Evolutionary conservation across 2,797 vertebrate species (phyloP), one percentile per base, ranked within the genome.

Genomic region (Psittacula echo): DNA sequence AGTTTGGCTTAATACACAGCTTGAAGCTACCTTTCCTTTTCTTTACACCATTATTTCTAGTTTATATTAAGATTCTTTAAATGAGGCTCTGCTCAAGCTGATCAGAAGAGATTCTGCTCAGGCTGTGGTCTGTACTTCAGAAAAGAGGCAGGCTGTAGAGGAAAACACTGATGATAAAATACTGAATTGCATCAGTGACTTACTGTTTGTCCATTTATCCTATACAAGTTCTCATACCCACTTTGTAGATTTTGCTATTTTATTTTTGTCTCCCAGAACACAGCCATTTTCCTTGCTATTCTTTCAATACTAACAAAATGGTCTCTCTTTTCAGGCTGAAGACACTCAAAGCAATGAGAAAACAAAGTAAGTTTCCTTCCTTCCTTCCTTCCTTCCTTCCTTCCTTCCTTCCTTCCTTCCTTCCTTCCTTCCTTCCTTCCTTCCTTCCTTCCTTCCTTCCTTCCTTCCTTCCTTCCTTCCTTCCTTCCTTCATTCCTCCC

Each of bases 11-110:
- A 74, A 91, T 85, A 60, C 27, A 66, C 80, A 89, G 54, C n/a
- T 84, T 94, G 83, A 64, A 90, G 18, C 7, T 87, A 37, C 34
- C 20, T 76, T 82, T 86, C 22, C 30, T 87, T 80, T 87, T 68
- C 66, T 91, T 95, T 30, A 68, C 13, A 42, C 11, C 5, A 56
- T 91, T 80, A 62, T 90, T 74, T 66, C 23, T 84, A 84, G 67
- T 84, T 94, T 89, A 51, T 78, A n/a, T 88, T 72, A 88, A 68
- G 15, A 53, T 54, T 72, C 17, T 95, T 75, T 86, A 78, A 93
- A 91, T 37, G 47, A 91, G 17, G 41, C 18, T 68, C 74, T 84
- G 32, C 9, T 85, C 80, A 56, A 3, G 2, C 51, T 66, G 44
- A 85, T 67, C 26, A 61, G 58, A 61, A 81, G 41, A 56, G 16